Evolutionary conservation across 37 sponge, comb jelly and placozoan genomes (phyloP), one percentile per base, ranked within the genome.

Genomic region (Petrosia ficiformis): DNA sequence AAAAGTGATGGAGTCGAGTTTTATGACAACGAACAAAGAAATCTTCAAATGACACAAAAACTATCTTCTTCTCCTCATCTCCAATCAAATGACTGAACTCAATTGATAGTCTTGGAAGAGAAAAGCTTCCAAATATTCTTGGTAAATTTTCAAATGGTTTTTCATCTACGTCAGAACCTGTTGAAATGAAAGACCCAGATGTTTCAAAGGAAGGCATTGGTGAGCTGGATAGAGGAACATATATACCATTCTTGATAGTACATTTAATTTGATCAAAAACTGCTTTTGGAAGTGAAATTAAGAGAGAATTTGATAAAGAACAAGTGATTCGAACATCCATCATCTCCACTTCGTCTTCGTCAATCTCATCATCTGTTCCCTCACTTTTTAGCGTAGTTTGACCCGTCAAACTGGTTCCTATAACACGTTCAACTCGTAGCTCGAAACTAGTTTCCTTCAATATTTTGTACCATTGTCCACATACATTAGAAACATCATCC

Each of bases 221-320:
- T 59, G n/a, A 2, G 3, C 57, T 2, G 2, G 28, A 1, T 59
- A 77, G 2, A 3, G 70, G 42, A 22, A 57, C 8, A 52, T 60
- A 60, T 5, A 87, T 35, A 0, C 82, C 78, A 31, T 87, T 69
- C 44, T 65, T 77, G 3, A 86, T 57, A 11, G 83, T 86, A 26
- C 36, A 48, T 48, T 68, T 73, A 37, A 86, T 78, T 74, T 90
- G 91, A 40, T 85, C 87, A 69, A 90, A 86, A 3, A 90, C 83
- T 2, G 72, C 75, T 34, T 90, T 90, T 0, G 91, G 82, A 32
- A 90, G 78, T 14, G 54, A 48, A 26, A 40, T 34, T 24, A 90
- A 33, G 0, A 86, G 68, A 11, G 84, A 39, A 1, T 80, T 73
- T 3, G 80, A 77, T 19, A 59, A 43, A 35, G 30, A 40, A 3